A percentile compares a stretch with the other conserved stretches of the same genome.
Evolutionary conservation across 2,888 invertebrate genomes (phyloP).

Genomic region (Netelia fuscicornis): DNA sequence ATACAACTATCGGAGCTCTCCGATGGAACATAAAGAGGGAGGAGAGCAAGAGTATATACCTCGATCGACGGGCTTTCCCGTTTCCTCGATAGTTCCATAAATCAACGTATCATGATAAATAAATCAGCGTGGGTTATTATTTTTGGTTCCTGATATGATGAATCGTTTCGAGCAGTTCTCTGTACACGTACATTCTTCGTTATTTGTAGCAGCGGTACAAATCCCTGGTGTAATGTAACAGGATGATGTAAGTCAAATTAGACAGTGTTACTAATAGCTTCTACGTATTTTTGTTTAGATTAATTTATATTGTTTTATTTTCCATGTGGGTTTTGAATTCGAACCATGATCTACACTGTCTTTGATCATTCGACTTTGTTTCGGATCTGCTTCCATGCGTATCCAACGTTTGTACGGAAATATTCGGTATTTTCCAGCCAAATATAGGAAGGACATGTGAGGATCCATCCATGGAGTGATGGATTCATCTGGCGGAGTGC

Average conservation of each 20-base stretch:
- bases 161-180: not conserved
- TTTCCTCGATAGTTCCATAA: constrained; percentile 43
- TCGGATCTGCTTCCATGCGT: not conserved
- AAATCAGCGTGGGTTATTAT: constrained; percentile 32
- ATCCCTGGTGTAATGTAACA: too few relatives aligned
- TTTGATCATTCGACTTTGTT: not conserved
- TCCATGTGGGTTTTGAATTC: too few relatives aligned
- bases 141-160: constrained; percentile 2
- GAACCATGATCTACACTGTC: not conserved
- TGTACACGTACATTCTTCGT: not conserved
- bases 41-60: constrained; percentile 8
- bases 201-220: too few relatives aligned
- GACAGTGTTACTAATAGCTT: too few relatives aligned
- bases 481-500: not conserved
- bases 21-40: constrained; percentile 11
- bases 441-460: not conserved
- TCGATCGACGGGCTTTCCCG: constrained; percentile 31
- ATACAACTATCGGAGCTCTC: constrained; percentile 29
- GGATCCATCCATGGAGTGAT: not conserved
- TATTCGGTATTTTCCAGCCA: not conserved
- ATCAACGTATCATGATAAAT: constrained; percentile 40
- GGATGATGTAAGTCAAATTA: too few relatives aligned
- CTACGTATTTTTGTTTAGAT: too few relatives aligned
- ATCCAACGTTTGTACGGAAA: constrained; percentile 1
- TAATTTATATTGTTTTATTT: too few relatives aligned